Percentiles rank a stretch among this genome's conserved stretches.
phyloP scores from a whole-genome alignment of 2,888 invertebrate genomes.

The Lymantria monacha region DNA sequence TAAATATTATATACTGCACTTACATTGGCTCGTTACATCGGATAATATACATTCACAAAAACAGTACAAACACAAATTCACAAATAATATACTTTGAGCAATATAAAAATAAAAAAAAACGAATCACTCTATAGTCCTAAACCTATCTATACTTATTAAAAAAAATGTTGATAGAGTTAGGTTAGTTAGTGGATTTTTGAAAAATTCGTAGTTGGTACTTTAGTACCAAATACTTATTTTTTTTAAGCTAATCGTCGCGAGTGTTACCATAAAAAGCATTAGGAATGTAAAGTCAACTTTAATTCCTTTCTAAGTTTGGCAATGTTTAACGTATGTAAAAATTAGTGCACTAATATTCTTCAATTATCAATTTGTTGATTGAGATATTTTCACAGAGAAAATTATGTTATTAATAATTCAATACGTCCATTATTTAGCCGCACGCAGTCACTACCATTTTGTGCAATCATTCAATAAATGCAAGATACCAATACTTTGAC shows the following conservation, averaged over 20 bases:
- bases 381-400: background rate
- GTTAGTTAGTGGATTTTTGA: slow-evolving; percentile 29
- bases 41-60: slow-evolving; percentile 70
- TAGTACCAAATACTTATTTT: slow-evolving; percentile 38
- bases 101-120: slow-evolving; percentile 77
- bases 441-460: slow-evolving; percentile 24
- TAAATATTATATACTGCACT: slow-evolving; percentile 80
- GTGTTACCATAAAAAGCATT: slow-evolving; percentile 44
- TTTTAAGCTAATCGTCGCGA: slow-evolving; percentile 29
- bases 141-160: slow-evolving; percentile 48
- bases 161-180: slow-evolving; percentile 37
- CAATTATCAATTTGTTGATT: slow-evolving; percentile 17
- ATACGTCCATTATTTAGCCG: slow-evolving; percentile 28
- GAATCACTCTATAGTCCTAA: slow-evolving; percentile 66
- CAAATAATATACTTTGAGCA: slow-evolving; percentile 76
- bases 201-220: slow-evolving; percentile 35
- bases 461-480: slow-evolving; percentile 31
- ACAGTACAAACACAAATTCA: slow-evolving; percentile 70
- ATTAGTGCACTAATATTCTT: slow-evolving; percentile 36
- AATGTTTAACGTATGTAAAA: slow-evolving; percentile 48
- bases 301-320: slow-evolving; percentile 56
- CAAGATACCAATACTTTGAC: slow-evolving; percentile 20
- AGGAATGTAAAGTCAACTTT: slow-evolving; percentile 67
- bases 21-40: slow-evolving; percentile 74
- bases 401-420: slow-evolving; percentile 22